Evolutionary conservation across 2,888 invertebrate species (phyloP).

Genomic region (Lamellibrachia columna): DNA sequence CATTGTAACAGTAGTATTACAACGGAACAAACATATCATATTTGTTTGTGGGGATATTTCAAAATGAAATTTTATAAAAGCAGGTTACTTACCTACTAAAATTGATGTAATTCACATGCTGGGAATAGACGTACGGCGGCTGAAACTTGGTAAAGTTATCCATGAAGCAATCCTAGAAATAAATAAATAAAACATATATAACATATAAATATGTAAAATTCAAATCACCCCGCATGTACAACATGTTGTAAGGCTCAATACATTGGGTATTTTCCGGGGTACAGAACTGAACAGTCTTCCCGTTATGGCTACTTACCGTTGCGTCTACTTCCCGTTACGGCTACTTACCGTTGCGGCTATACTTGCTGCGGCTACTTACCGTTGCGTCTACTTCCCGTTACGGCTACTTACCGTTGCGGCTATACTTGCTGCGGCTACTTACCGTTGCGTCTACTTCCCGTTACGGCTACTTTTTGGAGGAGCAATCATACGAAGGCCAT

Average conservation of each 20-base stretch:
- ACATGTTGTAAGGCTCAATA: background rate
- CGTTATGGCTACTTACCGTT: too few species aligned
- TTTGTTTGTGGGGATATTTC: background rate
- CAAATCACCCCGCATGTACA: background rate
- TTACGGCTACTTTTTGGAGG: too few species aligned
- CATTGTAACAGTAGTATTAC: background rate
- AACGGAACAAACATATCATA: background rate
- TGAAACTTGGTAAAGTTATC: background rate
- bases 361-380: too few species aligned
- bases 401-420: too few species aligned
- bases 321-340: too few species aligned
- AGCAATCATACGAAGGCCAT: too few species aligned
- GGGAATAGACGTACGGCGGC: background rate
- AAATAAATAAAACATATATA: background rate
- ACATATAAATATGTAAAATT: background rate
- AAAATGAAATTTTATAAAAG: background rate
- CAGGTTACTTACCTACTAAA: background rate
- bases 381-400: too few species aligned
- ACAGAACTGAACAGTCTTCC: too few species aligned
- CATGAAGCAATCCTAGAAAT: background rate
- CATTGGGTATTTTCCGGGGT: too few species aligned
- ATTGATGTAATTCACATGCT: background rate
- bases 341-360: too few species aligned
- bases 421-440: too few species aligned
- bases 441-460: too few species aligned